Evolutionary conservation across 2,797 vertebrate genomes (phyloP), one percentile per base, ranked within the genome.

Genomic region (Caiman crocodilus): DNA sequence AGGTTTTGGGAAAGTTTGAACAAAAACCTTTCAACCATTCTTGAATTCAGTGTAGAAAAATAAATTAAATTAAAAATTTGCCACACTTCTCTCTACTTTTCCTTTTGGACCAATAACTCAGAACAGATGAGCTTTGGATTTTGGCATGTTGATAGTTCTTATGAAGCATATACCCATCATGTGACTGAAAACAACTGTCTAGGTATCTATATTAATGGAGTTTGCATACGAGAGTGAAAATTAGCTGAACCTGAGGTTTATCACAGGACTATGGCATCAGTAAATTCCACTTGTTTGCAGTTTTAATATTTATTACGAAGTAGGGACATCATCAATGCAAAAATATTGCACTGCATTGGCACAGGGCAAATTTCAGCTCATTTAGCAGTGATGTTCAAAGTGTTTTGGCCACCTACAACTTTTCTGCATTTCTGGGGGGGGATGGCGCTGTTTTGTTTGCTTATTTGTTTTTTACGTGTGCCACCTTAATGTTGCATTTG

Each of bases 211-310:
- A 73, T 0, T 59, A 60, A 8, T 25, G 25, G 59, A 5, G 3
- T 1, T 28, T 50, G 15, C 55, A 16, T 30, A n/a, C 2, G 0
- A 7, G 3, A 1, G 15, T 67, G 28, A 11, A 13, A 76, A 26
- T 61, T 79, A 26, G 23, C 59, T 3, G 50, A 18, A 50, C 16
- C 32, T 30, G 69, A 25, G 5, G 50, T 67, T 4, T 82, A 4
- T 6, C 58, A 6, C 0, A 0, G 30, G 75, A 67, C 65, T 0
- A 0, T 56, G 23, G 30, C 26, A 3, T 28, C 30, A 56, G 5
- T 2, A 20, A 2, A 50, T 1, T 14, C 74, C 26, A 4, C 9
- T 14, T 13, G 71, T 67, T 1, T 3, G 28, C 75, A 32, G 26
- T 2, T 4, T 65, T 28, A 3, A 0, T 17, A 13, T 21, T 77